These are phyloP conservation scores for Unio delphinus DNA, from an alignment of 2,888 invertebrate genomes.

Conservation along the genomic window DNA sequence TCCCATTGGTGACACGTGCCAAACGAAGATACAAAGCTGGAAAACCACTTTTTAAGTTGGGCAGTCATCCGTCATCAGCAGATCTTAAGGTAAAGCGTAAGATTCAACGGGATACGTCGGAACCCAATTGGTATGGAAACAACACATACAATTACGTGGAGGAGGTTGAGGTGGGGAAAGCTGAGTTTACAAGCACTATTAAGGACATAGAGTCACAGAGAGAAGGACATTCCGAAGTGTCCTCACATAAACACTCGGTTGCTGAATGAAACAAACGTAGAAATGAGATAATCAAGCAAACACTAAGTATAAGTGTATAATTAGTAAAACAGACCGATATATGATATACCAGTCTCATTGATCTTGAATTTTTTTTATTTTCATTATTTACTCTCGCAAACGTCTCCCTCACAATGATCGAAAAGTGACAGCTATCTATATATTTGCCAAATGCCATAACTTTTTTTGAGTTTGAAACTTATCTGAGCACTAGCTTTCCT, in stretches of 20 bases:
- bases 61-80: slow-evolving; percentile 27
- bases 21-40: slow-evolving; percentile 50
- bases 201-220: slow-evolving; percentile 10
- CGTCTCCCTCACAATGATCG: no score
- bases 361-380: no score
- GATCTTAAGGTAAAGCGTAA: slow-evolving; percentile 9
- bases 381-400: no score
- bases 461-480: no score
- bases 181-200: slow-evolving; percentile 28
- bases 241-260: no score
- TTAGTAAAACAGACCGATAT: no score
- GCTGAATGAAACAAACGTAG: slow-evolving; percentile 10
- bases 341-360: no score
- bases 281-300: slow-evolving; percentile 18
- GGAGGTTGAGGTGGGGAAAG: slow-evolving; percentile 31
- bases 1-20: slow-evolving; percentile 54
- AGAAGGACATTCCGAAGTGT: not conserved
- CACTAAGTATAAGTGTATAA: no score
- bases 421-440: no score
- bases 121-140: slow-evolving; percentile 39
- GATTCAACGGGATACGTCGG: slow-evolving; percentile 17
- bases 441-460: no score
- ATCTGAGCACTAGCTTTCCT: no score
- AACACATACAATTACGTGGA: slow-evolving; percentile 28
- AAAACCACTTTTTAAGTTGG: slow-evolving; percentile 48